phyloP scores from a whole-genome alignment of 2,113 vertebrate genomes.

The Lagopus muta region DNA sequence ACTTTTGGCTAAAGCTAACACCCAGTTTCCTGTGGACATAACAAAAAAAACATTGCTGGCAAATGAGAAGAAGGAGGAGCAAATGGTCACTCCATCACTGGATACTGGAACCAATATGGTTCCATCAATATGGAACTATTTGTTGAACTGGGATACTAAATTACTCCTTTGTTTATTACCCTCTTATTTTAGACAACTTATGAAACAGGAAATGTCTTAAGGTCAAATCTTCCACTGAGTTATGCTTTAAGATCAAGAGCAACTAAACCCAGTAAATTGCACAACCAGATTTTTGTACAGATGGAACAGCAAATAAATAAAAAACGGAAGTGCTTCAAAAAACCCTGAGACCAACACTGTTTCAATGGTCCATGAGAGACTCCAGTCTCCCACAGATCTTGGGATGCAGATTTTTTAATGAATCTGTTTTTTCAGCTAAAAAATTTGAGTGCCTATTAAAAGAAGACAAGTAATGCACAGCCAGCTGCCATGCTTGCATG shows the following conservation, averaged over 20 bases:
- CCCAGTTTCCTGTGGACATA: neutral
- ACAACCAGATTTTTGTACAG: neutral
- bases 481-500: neutral
- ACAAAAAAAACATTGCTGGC: neutral
- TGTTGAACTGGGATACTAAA: neutral
- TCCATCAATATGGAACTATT: neutral
- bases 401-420: neutral
- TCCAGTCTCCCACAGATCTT: neutral
- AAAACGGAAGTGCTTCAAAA: neutral
- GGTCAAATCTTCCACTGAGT: neutral
- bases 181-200: constrained; percentile 21
- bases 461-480: neutral
- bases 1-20: neutral
- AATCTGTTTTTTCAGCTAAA: neutral
- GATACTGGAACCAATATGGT: neutral
- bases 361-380: neutral
- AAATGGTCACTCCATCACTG: neutral
- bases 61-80: neutral
- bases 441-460: neutral
- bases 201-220: constrained; percentile 22
- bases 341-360: neutral
- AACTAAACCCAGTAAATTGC: neutral
- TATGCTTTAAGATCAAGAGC: neutral
- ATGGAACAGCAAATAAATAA: neutral
- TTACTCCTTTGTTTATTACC: neutral